Evolutionary conservation across 2,888 invertebrate genomes (phyloP).

Genomic region (Drosophila borealis): DNA sequence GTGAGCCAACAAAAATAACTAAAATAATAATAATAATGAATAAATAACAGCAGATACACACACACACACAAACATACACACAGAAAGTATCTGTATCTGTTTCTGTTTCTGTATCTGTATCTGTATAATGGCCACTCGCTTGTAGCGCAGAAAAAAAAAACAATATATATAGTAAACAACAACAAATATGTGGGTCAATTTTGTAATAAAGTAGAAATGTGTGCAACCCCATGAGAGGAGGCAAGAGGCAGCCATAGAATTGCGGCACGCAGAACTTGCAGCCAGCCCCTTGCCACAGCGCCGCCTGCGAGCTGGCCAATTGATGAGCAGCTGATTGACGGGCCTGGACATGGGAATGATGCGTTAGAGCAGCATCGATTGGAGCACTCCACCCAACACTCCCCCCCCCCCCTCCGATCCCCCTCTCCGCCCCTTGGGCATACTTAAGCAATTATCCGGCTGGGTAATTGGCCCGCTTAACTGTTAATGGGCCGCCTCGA

Average conservation of each 20-base stretch:
- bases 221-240: constrained; percentile 34
- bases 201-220: constrained; percentile 75
- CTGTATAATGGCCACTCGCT: constrained; percentile 57
- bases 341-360: constrained; percentile 40
- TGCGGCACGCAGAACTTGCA: constrained; percentile 44
- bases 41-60: constrained; percentile 68
- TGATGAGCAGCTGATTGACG: constrained; percentile 55
- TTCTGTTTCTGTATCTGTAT: constrained; percentile 5
- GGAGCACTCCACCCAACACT: neutral
- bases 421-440: neutral
- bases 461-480: constrained; percentile 78
- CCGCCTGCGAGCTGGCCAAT: constrained; percentile 1
- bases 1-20: constrained; percentile 45
- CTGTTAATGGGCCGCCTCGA: constrained; percentile 78
- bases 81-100: constrained; percentile 17
- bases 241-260: constrained; percentile 54
- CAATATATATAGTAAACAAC: constrained; percentile 43
- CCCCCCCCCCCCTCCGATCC: neutral
- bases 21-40: constrained; percentile 79
- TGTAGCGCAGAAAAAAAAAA: constrained; percentile 46
- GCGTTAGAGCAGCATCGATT: constrained; percentile 22
- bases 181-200: constrained; percentile 81
- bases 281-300: constrained; percentile 3
- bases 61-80: constrained; percentile 23
- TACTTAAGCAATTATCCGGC: constrained; percentile 60